Conservation (phyloP, 2,888 invertebrate species). For the Napeogenes sylphis region DNA sequence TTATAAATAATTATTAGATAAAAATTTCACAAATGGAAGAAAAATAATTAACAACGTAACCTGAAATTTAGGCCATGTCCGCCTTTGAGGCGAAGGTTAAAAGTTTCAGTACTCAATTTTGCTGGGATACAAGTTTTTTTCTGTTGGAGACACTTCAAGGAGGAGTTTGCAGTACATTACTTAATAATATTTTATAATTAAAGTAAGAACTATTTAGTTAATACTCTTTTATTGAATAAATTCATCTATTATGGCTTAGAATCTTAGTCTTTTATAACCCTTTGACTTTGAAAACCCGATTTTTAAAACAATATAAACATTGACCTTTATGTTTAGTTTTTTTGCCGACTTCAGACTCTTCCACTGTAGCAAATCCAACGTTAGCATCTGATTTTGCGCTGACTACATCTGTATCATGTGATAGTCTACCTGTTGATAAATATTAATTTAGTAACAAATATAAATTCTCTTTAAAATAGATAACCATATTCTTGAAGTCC, state of each 20-base stretch:
- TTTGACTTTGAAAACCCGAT: too few species aligned
- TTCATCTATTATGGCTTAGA: too few species aligned
- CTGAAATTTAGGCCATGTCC: conserved; percentile 51
- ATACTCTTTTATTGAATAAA: too few species aligned
- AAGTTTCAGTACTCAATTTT: conserved; percentile 36
- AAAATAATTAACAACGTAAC: background rate
- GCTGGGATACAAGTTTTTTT: conserved; percentile 48
- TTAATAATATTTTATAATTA: too few species aligned
- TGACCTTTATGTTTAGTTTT: conserved; percentile 46
- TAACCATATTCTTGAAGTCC: too few species aligned
- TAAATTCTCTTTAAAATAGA: too few species aligned
- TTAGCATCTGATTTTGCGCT: conserved; percentile 28
- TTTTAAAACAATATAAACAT: background rate
- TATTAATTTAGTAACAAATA: background rate
- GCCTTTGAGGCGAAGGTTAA: conserved; percentile 46
- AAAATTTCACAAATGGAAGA: too few species aligned
- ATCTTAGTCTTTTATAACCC: too few species aligned
- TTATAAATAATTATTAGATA: too few species aligned
- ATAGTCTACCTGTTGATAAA: conserved; percentile 40
- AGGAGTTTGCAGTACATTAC: conserved; percentile 32
- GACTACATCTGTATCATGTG: conserved; percentile 39
- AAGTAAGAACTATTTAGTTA: too few species aligned
- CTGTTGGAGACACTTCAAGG: conserved; percentile 47
- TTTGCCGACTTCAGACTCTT: conserved; percentile 58
- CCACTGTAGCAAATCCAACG: conserved; percentile 62